phyloP scores from a whole-genome alignment of 2,888 invertebrate genomes.

The Crossocerus cetratus region DNA sequence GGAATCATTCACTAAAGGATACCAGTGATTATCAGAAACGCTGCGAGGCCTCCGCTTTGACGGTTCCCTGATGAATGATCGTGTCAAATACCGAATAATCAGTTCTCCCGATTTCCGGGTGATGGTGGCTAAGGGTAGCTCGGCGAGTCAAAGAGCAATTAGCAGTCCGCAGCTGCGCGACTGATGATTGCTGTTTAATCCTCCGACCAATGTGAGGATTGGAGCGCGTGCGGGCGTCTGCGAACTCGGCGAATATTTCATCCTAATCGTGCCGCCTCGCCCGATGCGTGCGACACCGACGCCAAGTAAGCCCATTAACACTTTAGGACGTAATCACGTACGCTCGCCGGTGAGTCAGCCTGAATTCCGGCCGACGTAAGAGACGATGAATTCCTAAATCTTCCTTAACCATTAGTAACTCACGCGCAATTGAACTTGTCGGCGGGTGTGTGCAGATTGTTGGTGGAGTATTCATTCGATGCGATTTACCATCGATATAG shows the following conservation, averaged over 20 bases:
- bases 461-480: slow-evolving; percentile 13
- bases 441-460: slow-evolving; percentile 15
- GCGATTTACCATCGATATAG: slow-evolving; percentile 55
- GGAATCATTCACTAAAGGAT: no score
- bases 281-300: slow-evolving; percentile 30
- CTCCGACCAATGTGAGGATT: slow-evolving; percentile 38
- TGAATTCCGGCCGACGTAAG: slow-evolving; percentile 22
- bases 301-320: slow-evolving; percentile 21
- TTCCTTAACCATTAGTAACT: slow-evolving; percentile 19
- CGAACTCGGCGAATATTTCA: slow-evolving; percentile 49
- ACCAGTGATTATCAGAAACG: no score
- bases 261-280: slow-evolving; percentile 37
- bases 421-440: slow-evolving; percentile 25
- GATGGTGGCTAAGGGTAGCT: slow-evolving; percentile 14
- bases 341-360: slow-evolving; percentile 4
- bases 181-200: slow-evolving; percentile 41
- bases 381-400: not conserved
- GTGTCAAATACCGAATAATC: no score
- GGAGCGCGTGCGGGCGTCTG: slow-evolving; percentile 27
- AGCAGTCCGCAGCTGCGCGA: slow-evolving; percentile 40
- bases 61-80: no score
- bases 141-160: slow-evolving; percentile 50
- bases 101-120: no score
- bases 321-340: slow-evolving; percentile 22
- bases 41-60: no score